Base-by-base conservation (phyloP, 2,888 invertebrate species). In the Parasteatoda lunata region DNA sequence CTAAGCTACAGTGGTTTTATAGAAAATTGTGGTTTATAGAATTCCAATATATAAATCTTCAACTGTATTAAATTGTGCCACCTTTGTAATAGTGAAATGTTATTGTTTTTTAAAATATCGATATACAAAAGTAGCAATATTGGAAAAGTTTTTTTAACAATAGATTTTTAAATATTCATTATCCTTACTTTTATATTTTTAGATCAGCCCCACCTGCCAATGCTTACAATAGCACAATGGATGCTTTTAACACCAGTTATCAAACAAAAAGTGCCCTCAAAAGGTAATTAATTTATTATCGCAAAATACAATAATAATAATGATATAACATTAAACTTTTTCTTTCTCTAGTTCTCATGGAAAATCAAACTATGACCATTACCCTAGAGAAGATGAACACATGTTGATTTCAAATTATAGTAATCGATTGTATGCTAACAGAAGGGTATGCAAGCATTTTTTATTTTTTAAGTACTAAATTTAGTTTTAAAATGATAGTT, bases 361-460 rank as follows among this genome's bases (percentile, higher is more conserved):
- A 13, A 81, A 77, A 30, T 79, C 88, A 0, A 83, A 65, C 15
- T 68, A 68, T 51, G 88, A 88, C 51, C 80, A 77, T 54, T 88
- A 88, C 93, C 89, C 95, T 93, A 91, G 92, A 64, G 98, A 98
- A 92, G 98, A 98, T 92, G 98, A 98, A 91, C 98, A 98, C 92
- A 94, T 97, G 88, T 94, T 99, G 89, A 99, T 99, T 91, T 98
- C 98, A 69, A 94, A 98, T 91, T 99, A 99, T 93, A 98, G 98
- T 3, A 98, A 98, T 13, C 94, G 98, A 90, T 93, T 99, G 84
- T 77, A 80, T 80, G 75, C 65, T 8, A 75, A 65, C 49, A 80
- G 85, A 85, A 76, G 98, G 98, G 85, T 13, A 98, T 65, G 72
- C 54, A 6, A 59, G 2, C 30, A 30, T 30, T 30, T 30, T 30